Conservation (phyloP, 2,113 vertebrate genomes). For the Mustelus asterias region DNA sequence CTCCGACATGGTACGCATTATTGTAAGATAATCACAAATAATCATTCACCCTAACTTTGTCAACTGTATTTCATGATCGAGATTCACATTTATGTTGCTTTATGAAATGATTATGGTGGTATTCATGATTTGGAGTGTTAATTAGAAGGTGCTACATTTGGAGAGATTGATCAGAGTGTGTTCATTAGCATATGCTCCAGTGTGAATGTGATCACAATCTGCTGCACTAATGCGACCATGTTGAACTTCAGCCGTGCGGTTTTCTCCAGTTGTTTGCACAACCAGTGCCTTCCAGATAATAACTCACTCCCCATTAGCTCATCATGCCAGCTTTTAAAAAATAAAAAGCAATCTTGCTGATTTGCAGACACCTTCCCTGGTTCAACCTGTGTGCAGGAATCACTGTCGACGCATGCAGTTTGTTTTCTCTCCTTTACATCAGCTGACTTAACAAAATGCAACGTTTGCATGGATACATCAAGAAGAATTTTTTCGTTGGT, state of each 20-base stretch:
- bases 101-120: slow-evolving; percentile 66
- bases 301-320: slow-evolving; percentile 36
- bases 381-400: background rate
- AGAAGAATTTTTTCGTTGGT: background rate
- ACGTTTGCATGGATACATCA: background rate
- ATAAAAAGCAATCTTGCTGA: slow-evolving; percentile 26
- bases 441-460: background rate
- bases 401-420: background rate
- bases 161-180: slow-evolving; percentile 61
- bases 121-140: slow-evolving; percentile 66
- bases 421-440: background rate
- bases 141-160: slow-evolving; percentile 73
- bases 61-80: slow-evolving; percentile 73
- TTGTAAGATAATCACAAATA: slow-evolving; percentile 71
- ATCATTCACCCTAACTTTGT: slow-evolving; percentile 72
- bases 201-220: slow-evolving; percentile 47
- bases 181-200: slow-evolving; percentile 63
- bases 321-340: slow-evolving; percentile 36
- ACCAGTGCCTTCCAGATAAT: background rate
- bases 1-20: slow-evolving; percentile 59
- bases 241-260: background rate
- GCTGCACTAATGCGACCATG: slow-evolving; percentile 33
- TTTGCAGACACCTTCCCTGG: background rate
- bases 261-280: slow-evolving; percentile 6
- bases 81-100: slow-evolving; percentile 61